Conservation (phyloP, 1,140 invertebrate species). For the Ceratina calcarata region DNA sequence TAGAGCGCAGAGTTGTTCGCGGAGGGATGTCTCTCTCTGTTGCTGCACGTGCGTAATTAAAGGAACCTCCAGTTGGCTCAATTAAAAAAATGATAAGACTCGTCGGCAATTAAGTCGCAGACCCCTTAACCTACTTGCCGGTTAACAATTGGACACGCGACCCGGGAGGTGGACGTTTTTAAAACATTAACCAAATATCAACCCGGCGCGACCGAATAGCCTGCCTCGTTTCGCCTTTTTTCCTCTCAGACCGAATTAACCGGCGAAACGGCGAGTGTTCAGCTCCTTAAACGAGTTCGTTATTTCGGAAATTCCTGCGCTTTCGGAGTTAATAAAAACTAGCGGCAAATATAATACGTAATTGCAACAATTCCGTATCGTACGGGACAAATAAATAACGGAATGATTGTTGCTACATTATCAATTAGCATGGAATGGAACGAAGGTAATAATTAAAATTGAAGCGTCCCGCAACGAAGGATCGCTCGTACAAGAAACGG, state of each 20-base stretch:
- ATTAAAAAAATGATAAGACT: constrained; percentile 66
- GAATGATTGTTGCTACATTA: background rate
- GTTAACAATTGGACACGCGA: constrained; percentile 58
- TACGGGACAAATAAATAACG: too few species aligned
- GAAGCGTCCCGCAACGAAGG: background rate
- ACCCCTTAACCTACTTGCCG: constrained; percentile 63
- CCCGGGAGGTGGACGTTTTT: background rate
- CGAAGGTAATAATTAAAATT: background rate
- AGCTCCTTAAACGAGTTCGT: background rate
- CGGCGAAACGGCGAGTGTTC: background rate
- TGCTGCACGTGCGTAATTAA: constrained; percentile 59
- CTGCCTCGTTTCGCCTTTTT: background rate
- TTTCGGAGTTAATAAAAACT: too few species aligned
- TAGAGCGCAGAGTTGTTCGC: background rate
- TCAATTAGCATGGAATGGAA: background rate
- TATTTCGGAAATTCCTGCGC: background rate
- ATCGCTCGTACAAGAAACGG: constrained; percentile 54
- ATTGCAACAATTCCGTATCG: too few species aligned
- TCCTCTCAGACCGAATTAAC: too few species aligned
- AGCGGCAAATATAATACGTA: too few species aligned
- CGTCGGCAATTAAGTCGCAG: constrained; percentile 59
- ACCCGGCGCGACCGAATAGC: constrained; percentile 19
- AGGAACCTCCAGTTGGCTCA: constrained; percentile 46
- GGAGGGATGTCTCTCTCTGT: constrained; percentile 61
- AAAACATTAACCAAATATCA: constrained; percentile 39